Evolutionary conservation across 2,797 vertebrate species (phyloP).

Genomic region (Lagodon rhomboides): DNA sequence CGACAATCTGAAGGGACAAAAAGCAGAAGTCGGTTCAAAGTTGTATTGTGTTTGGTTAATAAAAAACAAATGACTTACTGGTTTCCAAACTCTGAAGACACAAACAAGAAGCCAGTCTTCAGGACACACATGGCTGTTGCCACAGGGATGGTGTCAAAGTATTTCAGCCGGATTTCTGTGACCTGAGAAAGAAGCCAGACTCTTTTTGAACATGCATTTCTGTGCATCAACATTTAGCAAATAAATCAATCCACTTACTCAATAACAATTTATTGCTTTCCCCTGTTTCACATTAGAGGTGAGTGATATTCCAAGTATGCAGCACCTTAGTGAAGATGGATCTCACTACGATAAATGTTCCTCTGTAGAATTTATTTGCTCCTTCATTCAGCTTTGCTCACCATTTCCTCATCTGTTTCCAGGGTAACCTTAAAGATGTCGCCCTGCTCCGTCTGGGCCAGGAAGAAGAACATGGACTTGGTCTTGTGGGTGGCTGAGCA

Average conservation of each 20-base stretch:
- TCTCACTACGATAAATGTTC: background rate
- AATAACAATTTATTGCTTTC: background rate
- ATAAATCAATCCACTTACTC: background rate
- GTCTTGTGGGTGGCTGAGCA: constrained; percentile 99
- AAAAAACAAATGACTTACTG: constrained; percentile 89
- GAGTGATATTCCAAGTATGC: background rate
- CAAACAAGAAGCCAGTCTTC: constrained; percentile 98
- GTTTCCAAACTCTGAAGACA: constrained; percentile 98
- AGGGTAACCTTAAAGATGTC: constrained; percentile 99
- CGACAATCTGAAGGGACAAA: background rate
- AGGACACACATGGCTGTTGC: constrained; percentile 98
- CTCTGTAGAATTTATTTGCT: background rate
- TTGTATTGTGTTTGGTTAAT: background rate
- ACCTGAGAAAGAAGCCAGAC: constrained; percentile 84
- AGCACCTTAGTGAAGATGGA: background rate
- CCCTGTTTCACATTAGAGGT: background rate
- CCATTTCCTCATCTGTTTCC: constrained; percentile 99
- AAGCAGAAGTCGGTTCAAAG: background rate
- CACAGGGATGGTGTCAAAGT: constrained; percentile 98
- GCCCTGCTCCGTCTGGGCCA: constrained; percentile 98
- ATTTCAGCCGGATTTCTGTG: constrained; percentile 97
- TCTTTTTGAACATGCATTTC: background rate
- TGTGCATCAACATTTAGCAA: background rate
- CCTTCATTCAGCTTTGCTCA: constrained; percentile 70
- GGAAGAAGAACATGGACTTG: constrained; percentile 99